Evolutionary conservation across 2,797 vertebrate genomes (phyloP).

Genomic region (Mus spretus): DNA sequence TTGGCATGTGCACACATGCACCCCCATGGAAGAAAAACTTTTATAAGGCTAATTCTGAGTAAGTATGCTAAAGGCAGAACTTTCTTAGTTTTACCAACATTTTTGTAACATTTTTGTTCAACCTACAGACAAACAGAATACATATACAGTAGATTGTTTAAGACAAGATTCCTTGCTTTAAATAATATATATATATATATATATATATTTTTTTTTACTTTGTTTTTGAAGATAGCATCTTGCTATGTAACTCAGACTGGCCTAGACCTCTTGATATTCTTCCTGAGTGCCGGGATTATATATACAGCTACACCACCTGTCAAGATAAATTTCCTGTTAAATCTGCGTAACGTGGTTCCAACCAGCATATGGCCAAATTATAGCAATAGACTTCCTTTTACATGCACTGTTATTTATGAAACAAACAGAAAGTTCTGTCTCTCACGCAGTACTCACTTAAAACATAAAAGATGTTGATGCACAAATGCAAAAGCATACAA

Average conservation of each 20-base stretch:
- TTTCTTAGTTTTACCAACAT: background rate
- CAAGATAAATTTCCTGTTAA: background rate
- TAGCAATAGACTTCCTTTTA: background rate
- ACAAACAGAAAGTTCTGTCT: conserved; percentile 16
- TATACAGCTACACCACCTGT: background rate
- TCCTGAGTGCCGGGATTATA: background rate
- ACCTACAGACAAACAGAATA: background rate
- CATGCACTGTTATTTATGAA: conserved; percentile 16
- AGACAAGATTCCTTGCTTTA: background rate
- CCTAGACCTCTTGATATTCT: background rate
- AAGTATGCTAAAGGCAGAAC: background rate
- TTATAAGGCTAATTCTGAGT: conserved; percentile 14
- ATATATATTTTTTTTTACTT: background rate
- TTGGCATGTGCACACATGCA: background rate
- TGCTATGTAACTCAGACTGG: background rate
- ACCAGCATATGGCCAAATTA: background rate
- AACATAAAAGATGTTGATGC: conserved; percentile 27
- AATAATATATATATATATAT: too few species aligned
- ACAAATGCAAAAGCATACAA: background rate
- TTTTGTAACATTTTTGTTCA: background rate
- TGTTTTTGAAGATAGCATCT: background rate
- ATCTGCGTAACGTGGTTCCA: conserved; percentile 4
- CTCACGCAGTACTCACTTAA: background rate
- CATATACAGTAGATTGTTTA: background rate
- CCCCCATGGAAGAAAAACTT: background rate